Evolutionary conservation across 2,113 vertebrate genomes (phyloP).

Genomic region (Ammodytes marinus): DNA sequence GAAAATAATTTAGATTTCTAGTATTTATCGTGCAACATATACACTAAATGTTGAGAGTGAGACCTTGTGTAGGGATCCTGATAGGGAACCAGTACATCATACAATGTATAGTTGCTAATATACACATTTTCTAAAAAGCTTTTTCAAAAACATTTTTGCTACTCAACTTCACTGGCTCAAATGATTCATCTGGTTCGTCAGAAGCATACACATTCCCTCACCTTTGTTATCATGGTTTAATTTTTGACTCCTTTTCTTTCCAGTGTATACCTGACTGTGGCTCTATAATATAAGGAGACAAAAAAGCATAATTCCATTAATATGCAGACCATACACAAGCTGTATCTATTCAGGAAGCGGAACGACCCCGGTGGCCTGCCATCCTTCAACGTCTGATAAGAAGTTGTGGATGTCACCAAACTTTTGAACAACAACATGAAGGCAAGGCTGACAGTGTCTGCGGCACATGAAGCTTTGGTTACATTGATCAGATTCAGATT

Average conservation of each 20-base stretch:
- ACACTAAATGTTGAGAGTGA: too few species aligned
- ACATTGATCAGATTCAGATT: too few species aligned
- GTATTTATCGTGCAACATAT: too few species aligned
- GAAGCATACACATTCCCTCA: not conserved
- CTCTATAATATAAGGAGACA: conserved; percentile 6
- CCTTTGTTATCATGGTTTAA: not conserved
- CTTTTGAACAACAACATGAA: not conserved
- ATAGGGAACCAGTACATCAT: too few species aligned
- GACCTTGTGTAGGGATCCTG: too few species aligned
- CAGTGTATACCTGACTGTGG: not conserved
- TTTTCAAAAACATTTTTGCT: too few species aligned
- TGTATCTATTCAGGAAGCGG: conserved; percentile 33
- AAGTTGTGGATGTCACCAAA: conserved; percentile 33
- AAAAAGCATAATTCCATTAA: conserved; percentile 23
- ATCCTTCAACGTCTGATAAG: conserved; percentile 20
- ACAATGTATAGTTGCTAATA: too few species aligned
- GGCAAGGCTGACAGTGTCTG: not conserved
- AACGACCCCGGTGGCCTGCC: conserved; percentile 36
- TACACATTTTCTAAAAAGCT: too few species aligned
- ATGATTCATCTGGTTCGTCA: too few species aligned
- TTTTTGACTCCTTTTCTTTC: not conserved
- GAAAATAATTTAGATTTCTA: too few species aligned
- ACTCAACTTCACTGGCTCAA: too few species aligned
- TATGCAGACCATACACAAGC: conserved; percentile 44
- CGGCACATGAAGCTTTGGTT: not conserved